Percentiles rank a stretch among this genome's conserved stretches.
phyloP scores from a whole-genome alignment of 2,113 vertebrate species.

The Bos taurus region ARS-UCD2.0 NC_037334.1:63226001-63226500 shows the following conservation, averaged over 20 bases:
- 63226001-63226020: background rate
- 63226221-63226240: background rate
- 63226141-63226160: background rate
- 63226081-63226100: background rate
- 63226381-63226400: background rate
- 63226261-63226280: background rate
- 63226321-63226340: background rate
- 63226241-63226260: background rate
- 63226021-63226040: background rate
- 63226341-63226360: background rate
- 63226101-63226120: background rate
- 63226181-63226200: background rate
- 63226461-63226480: background rate
- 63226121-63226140: background rate
- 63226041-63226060: background rate
- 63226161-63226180: background rate
- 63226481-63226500: background rate
- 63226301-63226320: background rate
- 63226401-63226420: background rate
- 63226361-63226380: background rate
- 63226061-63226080: background rate
- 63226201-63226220: background rate
- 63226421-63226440: background rate
- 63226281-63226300: background rate
- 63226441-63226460: background rate